These are phyloP conservation scores for Fringilla coelebs DNA, from an alignment of 2,797 vertebrate genomes.

Conservation along the genomic window DNA sequence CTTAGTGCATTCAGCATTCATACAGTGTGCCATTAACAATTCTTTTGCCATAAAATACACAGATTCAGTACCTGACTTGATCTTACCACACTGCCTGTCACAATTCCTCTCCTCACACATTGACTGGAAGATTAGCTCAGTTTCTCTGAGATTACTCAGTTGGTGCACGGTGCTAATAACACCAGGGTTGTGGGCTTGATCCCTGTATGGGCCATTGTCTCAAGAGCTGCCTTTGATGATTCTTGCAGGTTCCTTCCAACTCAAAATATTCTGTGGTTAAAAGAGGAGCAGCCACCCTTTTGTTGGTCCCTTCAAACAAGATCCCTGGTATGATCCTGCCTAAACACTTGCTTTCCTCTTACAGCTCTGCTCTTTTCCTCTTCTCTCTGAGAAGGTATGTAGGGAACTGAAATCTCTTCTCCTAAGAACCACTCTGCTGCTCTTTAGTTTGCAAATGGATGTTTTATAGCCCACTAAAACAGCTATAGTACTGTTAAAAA, in stretches of 20 bases:
- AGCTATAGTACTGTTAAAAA: background rate
- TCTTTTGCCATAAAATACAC: background rate
- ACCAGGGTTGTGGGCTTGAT: no score
- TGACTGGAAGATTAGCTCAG: background rate
- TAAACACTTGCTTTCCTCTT: background rate
- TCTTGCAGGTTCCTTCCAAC: background rate
- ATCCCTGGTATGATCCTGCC: background rate
- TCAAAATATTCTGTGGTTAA: background rate
- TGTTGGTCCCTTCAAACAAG: background rate
- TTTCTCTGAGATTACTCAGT: background rate
- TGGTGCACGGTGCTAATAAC: rapidly evolving
- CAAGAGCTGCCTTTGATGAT: background rate
- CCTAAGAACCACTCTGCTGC: background rate
- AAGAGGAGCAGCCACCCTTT: background rate
- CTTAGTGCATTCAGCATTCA: background rate
- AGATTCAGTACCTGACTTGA: background rate
- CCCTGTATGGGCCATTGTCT: background rate
- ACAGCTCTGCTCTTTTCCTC: background rate
- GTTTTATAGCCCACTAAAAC: background rate
- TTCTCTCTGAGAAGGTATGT: background rate
- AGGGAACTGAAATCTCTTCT: background rate
- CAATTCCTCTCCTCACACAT: background rate
- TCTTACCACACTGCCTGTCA: background rate
- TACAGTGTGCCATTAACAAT: background rate
- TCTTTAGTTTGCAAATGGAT: background rate